Base-by-base conservation (phyloP, 1,140 invertebrate genomes). In the Whitmania pigra region DNA sequence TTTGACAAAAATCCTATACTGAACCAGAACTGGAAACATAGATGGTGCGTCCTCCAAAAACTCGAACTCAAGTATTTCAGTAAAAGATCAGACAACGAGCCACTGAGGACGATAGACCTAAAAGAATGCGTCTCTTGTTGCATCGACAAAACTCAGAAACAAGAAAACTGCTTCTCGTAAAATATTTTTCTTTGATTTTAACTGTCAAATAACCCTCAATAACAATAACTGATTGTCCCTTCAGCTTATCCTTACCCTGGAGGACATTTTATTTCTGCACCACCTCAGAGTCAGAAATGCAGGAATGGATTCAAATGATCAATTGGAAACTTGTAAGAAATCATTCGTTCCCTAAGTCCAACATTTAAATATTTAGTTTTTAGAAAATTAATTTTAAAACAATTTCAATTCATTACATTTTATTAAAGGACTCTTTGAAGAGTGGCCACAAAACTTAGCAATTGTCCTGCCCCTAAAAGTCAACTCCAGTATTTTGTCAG, bases 31-130 rank as follows among this genome's bases (percentile, higher is more conserved):
- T 80, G 79, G 79, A 76, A 76, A 53, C 75, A 73, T 6, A 72
- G 79, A 20, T 80, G 78, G 77, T 80, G 78, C 73, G 76, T 78
- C 0, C 75, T 80, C 2, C 75, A 77, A 60, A 76, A 75, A 27
- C 76, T 77, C 72, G 78, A 78, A 60, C 72, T 80, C 54, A 78
- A 76, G 72, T 80, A 80, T 74, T 80, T 71, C 67, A 78, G 78
- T 31, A 73, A 76, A 31, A 76, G 76, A 27, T 73, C 72, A 49
- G 75, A 76, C 49, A 75, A 76, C 53, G 67, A 69, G n/a, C 76
- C 79, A 40, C 74, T 80, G n/a, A 73, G 78, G 18, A 74, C 76
- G 15, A 67, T 80, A 25, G 77, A 80, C 72, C 72, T 80, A 17
- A 75, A 76, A 54, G 76, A 79, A n/a, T 80, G 79, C 63, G 73